Base-by-base conservation (phyloP, 2,113 vertebrate species). In the Noturus placidus region DNA sequence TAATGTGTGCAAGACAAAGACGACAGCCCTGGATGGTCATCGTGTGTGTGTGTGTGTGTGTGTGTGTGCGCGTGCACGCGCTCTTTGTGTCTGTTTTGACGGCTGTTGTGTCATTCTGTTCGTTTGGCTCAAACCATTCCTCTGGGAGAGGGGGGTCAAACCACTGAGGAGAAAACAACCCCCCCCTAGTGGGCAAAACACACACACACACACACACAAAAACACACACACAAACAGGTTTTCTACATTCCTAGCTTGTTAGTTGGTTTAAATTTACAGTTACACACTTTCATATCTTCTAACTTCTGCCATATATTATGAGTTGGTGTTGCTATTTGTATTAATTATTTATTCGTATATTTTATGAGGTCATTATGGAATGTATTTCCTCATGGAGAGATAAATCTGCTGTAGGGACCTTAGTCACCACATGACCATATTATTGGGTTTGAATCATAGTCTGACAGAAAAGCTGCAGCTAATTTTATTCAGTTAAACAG, bases 11-110 rank as follows among this genome's bases (percentile, higher is more conserved):
- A 88, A 91, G 81, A 92, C 90, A 92, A 91, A 91, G 89, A 42
- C 82, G 54, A 85, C 76, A 65, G 79, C 57, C 46, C 79, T 65
- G 81, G 46, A 65, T 78, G 85, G 65, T 84, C 46, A n/a, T 15
- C 59, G 27, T 63, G 42, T 6, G 74, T 85, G 80, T 30, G 78
- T 46, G 63, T 33, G 54, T n/a, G 81, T 7, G 74, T 85, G 81
- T n/a, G 35, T 25, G 80, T 87, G 54, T 14, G 63, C 38, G 74
- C 67, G 54, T 61, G 81, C 27, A 67, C n/a, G 87, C 89, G 89
- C 70, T 83, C 85, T 94, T 65, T 93, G 90, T 91, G 89, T 90
- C 86, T 79, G 91, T 90, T 93, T 88, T 76, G 85, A 91, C 92
- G 83, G 90, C 87, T 87, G 88, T 92, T 93, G 90, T 93, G 89